Conservation (phyloP, 2,113 vertebrate genomes). For the Butorides virescens region DNA sequence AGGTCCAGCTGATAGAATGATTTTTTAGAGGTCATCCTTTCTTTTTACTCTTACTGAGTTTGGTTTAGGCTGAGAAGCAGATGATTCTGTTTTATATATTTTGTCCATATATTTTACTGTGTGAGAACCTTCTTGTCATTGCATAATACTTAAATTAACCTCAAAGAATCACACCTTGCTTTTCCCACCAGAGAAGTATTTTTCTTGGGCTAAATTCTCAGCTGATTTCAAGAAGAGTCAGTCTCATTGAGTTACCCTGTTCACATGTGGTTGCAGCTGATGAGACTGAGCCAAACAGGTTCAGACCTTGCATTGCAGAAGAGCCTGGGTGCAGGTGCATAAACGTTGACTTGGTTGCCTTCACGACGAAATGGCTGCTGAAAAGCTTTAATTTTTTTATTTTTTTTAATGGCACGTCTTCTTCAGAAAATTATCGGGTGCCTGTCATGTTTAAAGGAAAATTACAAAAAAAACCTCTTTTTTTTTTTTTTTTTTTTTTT, state of each 20-base stretch:
- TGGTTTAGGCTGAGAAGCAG: not conserved
- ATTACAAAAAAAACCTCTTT: not conserved
- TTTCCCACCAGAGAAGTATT: not conserved
- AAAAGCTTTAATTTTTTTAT: not conserved
- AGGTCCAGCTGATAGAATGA: not conserved
- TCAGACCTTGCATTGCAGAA: not conserved
- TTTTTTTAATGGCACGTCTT: not conserved
- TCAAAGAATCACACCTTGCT: not conserved
- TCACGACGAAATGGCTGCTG: not conserved
- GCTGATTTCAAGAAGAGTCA: not conserved
- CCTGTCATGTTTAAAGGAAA: not conserved
- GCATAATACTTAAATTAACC: not conserved
- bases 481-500: not conserved
- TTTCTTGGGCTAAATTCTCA: not conserved
- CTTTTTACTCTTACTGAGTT: not conserved
- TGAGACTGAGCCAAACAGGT: not conserved
- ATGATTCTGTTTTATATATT: not conserved
- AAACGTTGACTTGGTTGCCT: not conserved
- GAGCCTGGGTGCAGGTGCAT: not conserved
- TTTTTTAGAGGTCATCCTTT: not conserved
- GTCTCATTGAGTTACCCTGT: rapidly evolving
- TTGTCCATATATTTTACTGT: not conserved
- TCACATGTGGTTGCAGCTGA: not conserved
- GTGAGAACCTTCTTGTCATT: not conserved
- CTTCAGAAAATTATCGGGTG: not conserved